Percentiles rank a stretch among this genome's conserved stretches.
These are phyloP conservation scores for Lanius ludovicianus DNA, from an alignment of 2,113 vertebrate genomes.

Conservation along the genomic window DNA sequence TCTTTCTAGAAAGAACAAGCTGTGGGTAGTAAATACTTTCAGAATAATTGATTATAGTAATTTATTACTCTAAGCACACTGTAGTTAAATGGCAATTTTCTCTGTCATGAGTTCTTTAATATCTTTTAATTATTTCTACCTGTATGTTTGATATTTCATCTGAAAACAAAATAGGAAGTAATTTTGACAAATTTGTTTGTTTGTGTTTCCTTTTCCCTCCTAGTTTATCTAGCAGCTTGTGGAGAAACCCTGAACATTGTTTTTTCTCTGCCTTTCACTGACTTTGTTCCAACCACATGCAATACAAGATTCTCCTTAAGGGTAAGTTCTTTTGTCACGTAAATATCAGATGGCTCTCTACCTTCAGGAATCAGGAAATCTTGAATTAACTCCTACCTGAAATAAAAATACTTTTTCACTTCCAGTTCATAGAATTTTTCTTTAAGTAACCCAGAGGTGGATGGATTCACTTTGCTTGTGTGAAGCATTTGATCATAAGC, in stretches of 20 bases:
- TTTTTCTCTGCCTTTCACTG: conserved; percentile 94
- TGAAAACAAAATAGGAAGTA: neutral
- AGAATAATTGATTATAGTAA: neutral
- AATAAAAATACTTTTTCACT: neutral
- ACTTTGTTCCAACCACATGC: conserved; percentile 94
- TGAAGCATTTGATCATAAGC: neutral
- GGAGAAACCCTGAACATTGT: conserved; percentile 95
- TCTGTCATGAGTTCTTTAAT: neutral
- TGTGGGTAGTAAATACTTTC: neutral
- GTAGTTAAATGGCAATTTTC: neutral
- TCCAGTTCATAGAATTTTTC: neutral
- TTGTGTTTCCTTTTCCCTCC: conserved; percentile 24
- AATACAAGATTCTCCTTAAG: conserved; percentile 89
- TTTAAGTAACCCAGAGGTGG: neutral
- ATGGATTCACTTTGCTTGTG: neutral
- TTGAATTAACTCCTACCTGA: neutral
- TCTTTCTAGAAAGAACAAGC: neutral
- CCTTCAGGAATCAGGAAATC: neutral
- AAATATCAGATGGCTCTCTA: neutral
- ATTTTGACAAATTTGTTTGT: neutral
- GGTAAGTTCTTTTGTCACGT: conserved; percentile 70
- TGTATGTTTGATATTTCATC: neutral
- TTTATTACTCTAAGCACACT: neutral
- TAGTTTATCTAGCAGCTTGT: conserved; percentile 97
- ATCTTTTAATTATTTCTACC: neutral